Base-by-base conservation (phyloP, 2,888 invertebrate species). In the Diploptera punctata region DNA sequence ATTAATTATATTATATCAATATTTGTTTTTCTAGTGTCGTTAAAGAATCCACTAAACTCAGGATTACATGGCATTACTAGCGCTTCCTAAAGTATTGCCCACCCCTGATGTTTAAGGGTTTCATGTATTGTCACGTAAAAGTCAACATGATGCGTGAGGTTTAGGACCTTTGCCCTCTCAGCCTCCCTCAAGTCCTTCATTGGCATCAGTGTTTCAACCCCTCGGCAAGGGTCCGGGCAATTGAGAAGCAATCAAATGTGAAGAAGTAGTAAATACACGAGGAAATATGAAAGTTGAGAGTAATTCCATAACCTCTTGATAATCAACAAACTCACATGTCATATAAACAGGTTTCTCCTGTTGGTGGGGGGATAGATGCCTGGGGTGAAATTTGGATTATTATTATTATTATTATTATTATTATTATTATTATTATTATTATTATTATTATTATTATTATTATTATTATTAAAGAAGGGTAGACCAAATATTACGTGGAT, bases 161-260 rank as follows among this genome's bases (percentile, higher is more conserved):
- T n/a, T 31, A 13, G 31, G 67, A 67, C 67, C 67, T 65, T 44
- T 43, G 38, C 24, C 65, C 65, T 26, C 26, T 57, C 33, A 61
- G 38, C 52, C 21, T 19, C 52, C 68, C 68, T 24, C 68, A 7
- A 44, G 33, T 33, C 21, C 31, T 68, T 33, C 68, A 68, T 54
- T 54, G 52, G 52, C 68, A 54, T 68, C 29, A 68, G 52, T 29
- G 47, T 68, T 68, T 29, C 68, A 29, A 19, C 33, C 54, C 31
- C 16, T 24, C 18, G 43, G 44, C 44, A 67, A 13, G 44, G 43
- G 65, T 21, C 43, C 81, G 81, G 83, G 82, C 83, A 83, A 83
- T 83, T 81, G 81, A 80, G 76, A 81, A 77, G 80, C 81, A 83
- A 81, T 83, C 82, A 81, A 80, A 82, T 79, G 83, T 82, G 81